Evolutionary conservation across 2,113 vertebrate genomes (phyloP).

Genomic region (Tetraodon nigroviridis): DNA sequence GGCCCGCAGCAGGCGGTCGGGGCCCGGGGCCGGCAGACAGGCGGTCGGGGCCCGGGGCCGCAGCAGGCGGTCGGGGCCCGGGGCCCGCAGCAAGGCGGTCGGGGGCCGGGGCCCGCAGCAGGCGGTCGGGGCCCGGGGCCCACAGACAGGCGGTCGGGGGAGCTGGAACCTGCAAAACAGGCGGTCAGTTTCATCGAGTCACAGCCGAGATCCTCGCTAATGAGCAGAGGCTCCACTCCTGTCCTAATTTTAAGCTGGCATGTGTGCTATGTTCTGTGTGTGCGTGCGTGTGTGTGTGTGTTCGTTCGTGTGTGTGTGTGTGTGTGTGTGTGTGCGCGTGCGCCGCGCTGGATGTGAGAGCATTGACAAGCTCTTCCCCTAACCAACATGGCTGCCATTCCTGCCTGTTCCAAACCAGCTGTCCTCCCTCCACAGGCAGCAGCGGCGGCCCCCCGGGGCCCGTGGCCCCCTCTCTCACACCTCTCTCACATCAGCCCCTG

Average conservation of each 20-base stretch:
- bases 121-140: too few relatives aligned
- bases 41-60: too few relatives aligned
- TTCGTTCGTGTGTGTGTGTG: conserved; percentile 14
- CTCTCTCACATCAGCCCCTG: conserved; percentile 25
- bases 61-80: too few relatives aligned
- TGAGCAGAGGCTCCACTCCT: background rate
- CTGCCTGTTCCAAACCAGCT: conserved; percentile 3
- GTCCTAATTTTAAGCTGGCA: background rate
- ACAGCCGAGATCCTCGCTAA: too few relatives aligned
- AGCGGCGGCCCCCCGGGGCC: background rate
- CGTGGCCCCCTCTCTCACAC: too few relatives aligned
- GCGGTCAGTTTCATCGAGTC: too few relatives aligned
- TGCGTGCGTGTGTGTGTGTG: conserved; percentile 6
- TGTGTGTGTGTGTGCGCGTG: background rate
- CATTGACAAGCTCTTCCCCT: conserved; percentile 22
- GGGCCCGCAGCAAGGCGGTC: too few relatives aligned
- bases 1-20: too few relatives aligned
- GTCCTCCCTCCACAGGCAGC: conserved; percentile 28
- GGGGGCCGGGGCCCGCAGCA: too few relatives aligned
- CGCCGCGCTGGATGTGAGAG: background rate
- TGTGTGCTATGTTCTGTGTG: background rate
- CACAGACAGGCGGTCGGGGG: too few relatives aligned
- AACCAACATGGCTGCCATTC: conserved; percentile 16
- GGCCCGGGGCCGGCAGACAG: too few relatives aligned
- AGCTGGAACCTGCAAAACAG: too few relatives aligned